Base-by-base conservation (phyloP, 2,797 vertebrate species). In the Microctenopoma steveboyesi region DNA sequence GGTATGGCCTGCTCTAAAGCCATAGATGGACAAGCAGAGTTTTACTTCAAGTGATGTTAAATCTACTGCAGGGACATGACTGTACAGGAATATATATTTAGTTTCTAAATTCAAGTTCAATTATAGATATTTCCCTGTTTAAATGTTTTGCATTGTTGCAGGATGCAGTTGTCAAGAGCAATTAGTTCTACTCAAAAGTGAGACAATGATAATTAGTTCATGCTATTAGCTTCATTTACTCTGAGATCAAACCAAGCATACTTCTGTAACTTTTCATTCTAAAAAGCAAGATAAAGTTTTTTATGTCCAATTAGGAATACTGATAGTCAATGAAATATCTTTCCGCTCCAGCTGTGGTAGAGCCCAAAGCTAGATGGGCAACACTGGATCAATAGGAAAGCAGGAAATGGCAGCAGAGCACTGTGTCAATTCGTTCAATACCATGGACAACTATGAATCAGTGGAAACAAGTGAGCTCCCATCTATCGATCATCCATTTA, bases 341-440 rank as follows among this genome's bases (percentile, higher is more conserved):
- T 92, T 91, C 85, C 72, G 68, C 89, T 81, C 78, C 43, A 81
- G 67, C 78, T 79, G 72, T 43, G 33, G 69, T 66, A 50, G 39
- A 83, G 73, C 79, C 76, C 50, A 67, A 51, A 81, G 78, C 62
- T 49, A 58, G 81, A 86, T 80, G 61, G 67, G 64, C 58, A 69
- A 64, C 66, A 76, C 22, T 30, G 42, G 74, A 89, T 93, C 87
- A 69, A 92, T 93, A 64, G 25, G 53, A 64, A 74, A 76, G 68
- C 63, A 69, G 79, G 79, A 83, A 86, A 78, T 62, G 46, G 69
- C 73, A 66, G 61, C 78, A 66, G 66, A 68, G 72, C 50, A 35
- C 45, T 0, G 0, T 25, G 69, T 88, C 88, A 76, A 87, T 88
- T 64, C 12, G 37, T 27, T 91, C 90, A 72, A 92, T 89, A 88